Evolutionary conservation across 2,888 invertebrate species (phyloP).

Genomic region (Cheilosia variabilis): DNA sequence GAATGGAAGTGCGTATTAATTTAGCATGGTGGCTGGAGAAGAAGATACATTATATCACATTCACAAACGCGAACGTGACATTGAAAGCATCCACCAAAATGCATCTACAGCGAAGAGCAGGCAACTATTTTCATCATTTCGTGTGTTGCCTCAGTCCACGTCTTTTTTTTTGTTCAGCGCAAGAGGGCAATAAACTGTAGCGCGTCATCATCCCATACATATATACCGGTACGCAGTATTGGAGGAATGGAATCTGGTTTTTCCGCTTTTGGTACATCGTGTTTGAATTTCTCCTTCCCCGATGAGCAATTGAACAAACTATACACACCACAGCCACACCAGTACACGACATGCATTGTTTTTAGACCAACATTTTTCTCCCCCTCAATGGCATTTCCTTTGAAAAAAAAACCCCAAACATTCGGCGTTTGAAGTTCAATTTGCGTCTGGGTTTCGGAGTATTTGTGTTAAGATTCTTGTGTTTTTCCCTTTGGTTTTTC

Average conservation of each 20-base stretch:
- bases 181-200: slow-evolving; percentile 80
- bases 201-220: slow-evolving; percentile 65
- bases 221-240: slow-evolving; percentile 61
- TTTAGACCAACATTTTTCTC: slow-evolving; percentile 64
- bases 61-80: slow-evolving; percentile 55
- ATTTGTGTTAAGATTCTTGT: slow-evolving; percentile 7
- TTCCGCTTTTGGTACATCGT: slow-evolving; percentile 73
- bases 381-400: slow-evolving; percentile 8
- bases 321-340: slow-evolving; percentile 1
- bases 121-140: slow-evolving; percentile 48
- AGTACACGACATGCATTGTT: slow-evolving; percentile 44
- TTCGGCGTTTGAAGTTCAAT: slow-evolving; percentile 21
- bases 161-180: slow-evolving; percentile 48
- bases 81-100: slow-evolving; percentile 36
- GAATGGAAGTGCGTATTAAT: not conserved
- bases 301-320: slow-evolving; percentile 14
- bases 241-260: slow-evolving; percentile 72
- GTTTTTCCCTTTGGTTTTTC: not conserved
- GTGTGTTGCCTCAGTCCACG: slow-evolving; percentile 5
- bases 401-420: slow-evolving; percentile 10
- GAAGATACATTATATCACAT: not conserved
- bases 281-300: slow-evolving; percentile 49
- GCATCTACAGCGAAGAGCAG: slow-evolving; percentile 43
- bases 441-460: slow-evolving; percentile 7
- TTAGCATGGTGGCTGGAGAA: slow-evolving; percentile 26